Evolutionary conservation across 2,113 vertebrate species (phyloP), one percentile per base, ranked within the genome.

Genomic region (Nibea albiflora): DNA sequence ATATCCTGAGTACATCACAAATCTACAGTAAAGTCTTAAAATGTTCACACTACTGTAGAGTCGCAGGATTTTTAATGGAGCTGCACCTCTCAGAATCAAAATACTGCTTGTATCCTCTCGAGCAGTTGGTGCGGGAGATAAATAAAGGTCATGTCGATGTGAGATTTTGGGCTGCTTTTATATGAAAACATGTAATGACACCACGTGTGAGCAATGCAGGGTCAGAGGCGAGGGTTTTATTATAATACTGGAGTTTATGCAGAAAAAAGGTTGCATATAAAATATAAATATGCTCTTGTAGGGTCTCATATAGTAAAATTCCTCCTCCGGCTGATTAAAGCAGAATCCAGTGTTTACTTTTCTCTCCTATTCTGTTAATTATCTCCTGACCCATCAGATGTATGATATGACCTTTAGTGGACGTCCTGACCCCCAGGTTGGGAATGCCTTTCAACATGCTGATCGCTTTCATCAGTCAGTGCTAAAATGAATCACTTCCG

Each of bases 101-200:
- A 49, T 20, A 53, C 50, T 19, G 54, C 16, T 61, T 24, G 4
- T 42, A 0, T 70, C 15, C 58, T 76, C 50, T 60, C 70, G 28
- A 79, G 73, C 83, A 83, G 80, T 80, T 85, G 63, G 63, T 47
- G 65, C 39, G 64, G 53, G 46, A 49, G 49, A 84, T 75, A 60
- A 84, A 64, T 64, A 52, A 69, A 83, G 65, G 6, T 78, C 62
- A 66, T 39, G 52, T 49, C 70, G 74, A 74, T 84, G 54, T 57
- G 50, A 61, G 39, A 53, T 49, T 46, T 68, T 85, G 73, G 75
- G 65, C 16, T 11, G 50, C 0, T 5, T 71, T 76, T 72, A 52
- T 56, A 28, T 54, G 19, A 78, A 19, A 60, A 26, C 47, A 66
- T 72, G 46, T 54, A 62, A 53, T 70, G 73, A 71, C 64, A 76